Evolutionary conservation across 64 coral and sea anemone species (phyloP), one percentile per base, ranked within the genome.

Genomic region (Stylophora pistillata): DNA sequence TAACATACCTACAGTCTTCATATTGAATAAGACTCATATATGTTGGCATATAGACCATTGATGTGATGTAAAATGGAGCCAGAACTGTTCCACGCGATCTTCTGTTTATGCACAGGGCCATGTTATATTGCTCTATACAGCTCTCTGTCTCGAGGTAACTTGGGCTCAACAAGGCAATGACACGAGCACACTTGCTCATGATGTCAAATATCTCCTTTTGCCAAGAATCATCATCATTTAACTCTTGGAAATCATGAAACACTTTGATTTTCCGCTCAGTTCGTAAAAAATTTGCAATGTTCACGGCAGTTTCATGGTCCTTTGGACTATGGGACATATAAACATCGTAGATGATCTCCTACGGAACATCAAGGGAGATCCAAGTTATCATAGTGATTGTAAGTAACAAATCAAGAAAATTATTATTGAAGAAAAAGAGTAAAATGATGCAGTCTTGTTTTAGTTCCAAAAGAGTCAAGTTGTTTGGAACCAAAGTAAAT

Each of bases 21-120:
- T 98, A 98, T 53, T 98, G 96, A 37, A 94, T 89, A 26, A 98
- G 76, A 23, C 87, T 88, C 96, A 98, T 98, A 55, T 98, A 98
- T 6, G 93, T 98, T 1, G 96, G 96, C 86, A 98, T 62, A 29
- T 82, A 82, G 59, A 72, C 76, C 47, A 98, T 85, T 56, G 89
- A 66, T 15, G 69, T 71, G 31, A 98, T 85, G 54, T 90, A 95
- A 25, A 98, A 95, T 23, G 96, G 96, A 34, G 93, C 92, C 21
- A 98, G 82, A 13, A 98, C 81, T 33, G 91, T 87, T 28, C 87
- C 89, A 61, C 89, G 89, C 1, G 87, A 83, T 13, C 72, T 82
- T 23, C 96, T 81, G 65, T 90, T 89, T 56, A 92, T 91, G 74
- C 96, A 98, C 74, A 98, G 15, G 1, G 96, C 96, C 31, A 98